A percentile compares a stretch with the other conserved stretches of the same genome.
Conservation (phyloP, 2,888 invertebrate species). For the Drosophila greeni region DNA sequence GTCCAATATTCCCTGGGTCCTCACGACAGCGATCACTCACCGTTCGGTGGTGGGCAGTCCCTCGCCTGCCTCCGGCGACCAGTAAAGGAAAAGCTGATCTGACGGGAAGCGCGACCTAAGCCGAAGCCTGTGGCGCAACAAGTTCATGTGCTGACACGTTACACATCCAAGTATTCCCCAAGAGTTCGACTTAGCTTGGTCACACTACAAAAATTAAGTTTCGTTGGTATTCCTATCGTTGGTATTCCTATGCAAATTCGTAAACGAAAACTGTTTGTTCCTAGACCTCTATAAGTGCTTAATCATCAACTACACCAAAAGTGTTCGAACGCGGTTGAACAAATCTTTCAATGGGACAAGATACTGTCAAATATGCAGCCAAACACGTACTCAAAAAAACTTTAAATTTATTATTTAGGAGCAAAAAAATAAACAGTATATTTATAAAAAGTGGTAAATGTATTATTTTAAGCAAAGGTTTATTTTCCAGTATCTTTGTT, state of each 20-base stretch:
- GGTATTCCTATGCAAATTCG: not conserved
- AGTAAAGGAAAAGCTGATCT: not conserved
- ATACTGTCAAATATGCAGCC: not conserved
- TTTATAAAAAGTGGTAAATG: too few relatives aligned
- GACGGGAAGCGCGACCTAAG: slow-evolving; percentile 2
- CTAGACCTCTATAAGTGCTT: not conserved
- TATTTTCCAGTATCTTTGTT: too few relatives aligned
- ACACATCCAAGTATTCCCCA: not conserved
- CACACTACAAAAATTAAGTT: too few relatives aligned
- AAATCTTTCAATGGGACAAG: not conserved
- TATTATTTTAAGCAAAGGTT: too few relatives aligned
- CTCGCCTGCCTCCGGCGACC: not conserved
- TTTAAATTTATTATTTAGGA: not conserved
- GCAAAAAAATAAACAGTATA: not conserved
- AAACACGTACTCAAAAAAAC: not conserved
- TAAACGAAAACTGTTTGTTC: not conserved
- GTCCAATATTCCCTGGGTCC: not conserved
- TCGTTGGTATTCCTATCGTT: too few relatives aligned
- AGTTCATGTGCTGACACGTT: slow-evolving; percentile 27
- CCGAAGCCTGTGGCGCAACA: slow-evolving; percentile 23
- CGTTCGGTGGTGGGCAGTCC: not conserved
- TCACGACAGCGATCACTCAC: slow-evolving; percentile 16
- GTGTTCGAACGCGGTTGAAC: not conserved
- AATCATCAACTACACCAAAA: not conserved
- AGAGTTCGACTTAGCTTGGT: not conserved